These are phyloP conservation scores for Metaphire vulgaris DNA, from an alignment of 1,140 invertebrate species.

Conservation along the genomic window DNA sequence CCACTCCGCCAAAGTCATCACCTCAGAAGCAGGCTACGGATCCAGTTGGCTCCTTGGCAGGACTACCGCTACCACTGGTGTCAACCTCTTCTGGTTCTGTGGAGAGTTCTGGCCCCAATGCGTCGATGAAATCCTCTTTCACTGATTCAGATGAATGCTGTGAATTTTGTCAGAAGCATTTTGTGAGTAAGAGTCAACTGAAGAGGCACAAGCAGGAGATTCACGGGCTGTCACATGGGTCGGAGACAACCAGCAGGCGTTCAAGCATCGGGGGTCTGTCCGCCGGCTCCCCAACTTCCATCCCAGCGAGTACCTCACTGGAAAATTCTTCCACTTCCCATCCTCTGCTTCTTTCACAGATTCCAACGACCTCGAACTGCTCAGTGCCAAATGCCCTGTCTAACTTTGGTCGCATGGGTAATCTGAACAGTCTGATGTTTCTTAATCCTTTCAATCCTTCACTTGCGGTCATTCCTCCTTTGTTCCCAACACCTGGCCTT, in stretches of 20 bases:
- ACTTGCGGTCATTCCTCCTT: conserved; percentile 42
- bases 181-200: conserved; percentile 57
- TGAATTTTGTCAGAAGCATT: conserved; percentile 52
- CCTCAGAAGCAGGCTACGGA: conserved; percentile 20
- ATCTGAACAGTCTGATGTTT: conserved; percentile 43
- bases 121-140: conserved; percentile 20
- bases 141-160: conserved; percentile 49
- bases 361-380: background rate
- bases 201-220: conserved; percentile 60
- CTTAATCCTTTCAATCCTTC: conserved; percentile 50
- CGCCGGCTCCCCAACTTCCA: conserved; percentile 3
- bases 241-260: background rate
- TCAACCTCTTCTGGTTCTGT: conserved; percentile 24
- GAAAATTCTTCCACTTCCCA: background rate
- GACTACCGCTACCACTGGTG: conserved; percentile 25
- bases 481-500: conserved; percentile 35
- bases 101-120: conserved; percentile 24
- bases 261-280: background rate
- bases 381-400: background rate
- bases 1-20: conserved; percentile 14
- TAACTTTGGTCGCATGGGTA: conserved; percentile 14
- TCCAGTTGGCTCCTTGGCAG: conserved; percentile 26
- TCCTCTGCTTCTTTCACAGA: background rate
- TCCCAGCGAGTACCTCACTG: background rate
- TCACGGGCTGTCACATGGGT: conserved; percentile 53